Conservation (phyloP, 2,797 vertebrate species). For the Odontamblyopus lacepedii region DNA sequence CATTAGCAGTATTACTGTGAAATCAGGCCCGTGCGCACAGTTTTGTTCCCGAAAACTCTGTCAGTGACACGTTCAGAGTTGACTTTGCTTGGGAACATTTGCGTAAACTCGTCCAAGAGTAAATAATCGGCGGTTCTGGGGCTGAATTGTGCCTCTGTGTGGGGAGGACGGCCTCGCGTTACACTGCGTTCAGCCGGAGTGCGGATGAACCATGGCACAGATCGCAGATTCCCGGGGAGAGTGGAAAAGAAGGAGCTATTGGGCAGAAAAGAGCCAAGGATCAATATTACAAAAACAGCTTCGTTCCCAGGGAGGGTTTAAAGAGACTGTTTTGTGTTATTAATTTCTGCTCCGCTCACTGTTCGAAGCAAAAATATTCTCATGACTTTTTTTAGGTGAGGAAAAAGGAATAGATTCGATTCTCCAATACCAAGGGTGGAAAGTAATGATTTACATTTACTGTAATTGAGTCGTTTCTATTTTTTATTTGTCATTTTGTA, state of each 20-base stretch:
- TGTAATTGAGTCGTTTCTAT: too few species aligned
- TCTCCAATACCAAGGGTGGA: too few species aligned
- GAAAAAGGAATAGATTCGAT: too few species aligned
- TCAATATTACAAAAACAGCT: slow-evolving; percentile 19
- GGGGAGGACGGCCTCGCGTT: neutral
- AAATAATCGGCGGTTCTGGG: slow-evolving; percentile 9
- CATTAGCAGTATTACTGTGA: too few species aligned
- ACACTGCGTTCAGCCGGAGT: neutral
- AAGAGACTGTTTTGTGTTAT: too few species aligned
- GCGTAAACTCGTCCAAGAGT: slow-evolving; percentile 15
- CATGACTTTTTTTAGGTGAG: too few species aligned
- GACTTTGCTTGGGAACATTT: slow-evolving; percentile 7
- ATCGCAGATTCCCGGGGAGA: slow-evolving; percentile 10
- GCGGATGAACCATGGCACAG: slow-evolving; percentile 8
- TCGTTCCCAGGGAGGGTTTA: neutral
- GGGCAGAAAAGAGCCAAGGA: slow-evolving; percentile 5
- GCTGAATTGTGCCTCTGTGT: slow-evolving; percentile 26
- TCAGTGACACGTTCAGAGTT: neutral
- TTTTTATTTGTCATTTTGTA: too few species aligned
- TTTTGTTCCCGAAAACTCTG: neutral
- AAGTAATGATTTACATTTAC: too few species aligned
- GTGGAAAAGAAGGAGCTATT: neutral
- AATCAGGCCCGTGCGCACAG: neutral
- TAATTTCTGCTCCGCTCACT: neutral
- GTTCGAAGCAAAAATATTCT: neutral